Evolutionary conservation across 2,113 vertebrate species (phyloP), one percentile per base, ranked within the genome.

Genomic region (Poeciliopsis occidentalis): DNA sequence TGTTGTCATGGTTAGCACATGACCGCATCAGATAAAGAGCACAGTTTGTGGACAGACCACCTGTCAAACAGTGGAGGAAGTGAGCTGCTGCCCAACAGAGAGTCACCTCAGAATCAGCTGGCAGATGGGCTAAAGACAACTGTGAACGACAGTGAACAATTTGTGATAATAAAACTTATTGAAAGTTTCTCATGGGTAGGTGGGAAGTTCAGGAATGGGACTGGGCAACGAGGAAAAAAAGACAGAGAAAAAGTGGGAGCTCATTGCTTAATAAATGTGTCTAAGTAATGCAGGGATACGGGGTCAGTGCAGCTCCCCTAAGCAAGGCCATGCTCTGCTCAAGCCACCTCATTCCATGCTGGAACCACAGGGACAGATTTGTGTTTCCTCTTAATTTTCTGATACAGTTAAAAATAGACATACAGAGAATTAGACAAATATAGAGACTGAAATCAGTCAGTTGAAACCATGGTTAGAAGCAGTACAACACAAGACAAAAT

Each of bases 251-350:
- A 51, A 72, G 69, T 41, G 61, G 78, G 73, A 80, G 75, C 64
- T 79, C 73, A 80, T 61, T 83, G 76, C 83, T 85, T 84, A 37
- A 24, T 65, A 76, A 87, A 60, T 64, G 32, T 78, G 71, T 87
- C 87, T 88, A 87, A 73, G 47, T 84, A 83, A 83, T 92, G 84
- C 79, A 68, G 86, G 79, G 80, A 78, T 26, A 85, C 22, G 79
- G 86, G 91, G 87, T 81, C 78, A 93, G 85, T 90, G 92, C 93
- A 93, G 86, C 87, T 93, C 67, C 73, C 87, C 85, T 89, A 93
- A 92, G 94, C 92, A 90, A 94, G 89, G 91, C 92, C 93, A 95
- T 94, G 94, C 94, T 89, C 87, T 92, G 91, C 89, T 92, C 90
- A 91, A 91, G 90, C 91, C 90, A 93, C 81, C 84, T 87, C 89